These are phyloP conservation scores for Seriola rivoliana DNA, from an alignment of 2,113 vertebrate species.

Conservation along the genomic window DNA sequence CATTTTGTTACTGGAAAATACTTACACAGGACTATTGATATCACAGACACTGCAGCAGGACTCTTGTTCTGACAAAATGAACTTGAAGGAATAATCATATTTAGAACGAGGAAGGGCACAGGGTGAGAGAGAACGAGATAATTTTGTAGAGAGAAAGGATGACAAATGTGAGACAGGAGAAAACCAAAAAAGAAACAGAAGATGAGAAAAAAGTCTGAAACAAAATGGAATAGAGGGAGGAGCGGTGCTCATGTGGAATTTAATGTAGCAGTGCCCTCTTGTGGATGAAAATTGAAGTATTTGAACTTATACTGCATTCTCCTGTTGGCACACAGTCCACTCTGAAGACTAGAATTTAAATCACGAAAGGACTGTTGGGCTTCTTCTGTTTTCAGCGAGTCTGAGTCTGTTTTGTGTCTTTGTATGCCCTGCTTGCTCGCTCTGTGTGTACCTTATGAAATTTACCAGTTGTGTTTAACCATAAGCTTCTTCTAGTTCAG, in stretches of 20 bases:
- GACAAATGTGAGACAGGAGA: constrained; percentile 29
- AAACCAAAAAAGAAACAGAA: constrained; percentile 12
- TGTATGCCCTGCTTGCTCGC: neutral
- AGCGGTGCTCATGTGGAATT: neutral
- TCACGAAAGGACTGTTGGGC: neutral
- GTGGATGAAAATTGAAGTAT: constrained; percentile 49
- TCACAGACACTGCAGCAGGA: constrained; percentile 21
- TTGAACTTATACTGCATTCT: too few relatives aligned
- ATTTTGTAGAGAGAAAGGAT: neutral
- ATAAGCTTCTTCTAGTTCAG: neutral
- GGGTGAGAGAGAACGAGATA: neutral
- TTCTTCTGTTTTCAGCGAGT: neutral
- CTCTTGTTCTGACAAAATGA: constrained; percentile 40
- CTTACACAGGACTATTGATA: constrained; percentile 48
- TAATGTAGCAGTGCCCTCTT: constrained; percentile 73
- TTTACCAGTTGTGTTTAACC: neutral
- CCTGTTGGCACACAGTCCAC: neutral
- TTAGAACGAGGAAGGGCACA: constrained; percentile 16
- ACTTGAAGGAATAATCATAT: constrained; percentile 38
- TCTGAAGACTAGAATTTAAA: neutral
- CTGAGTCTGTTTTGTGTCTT: neutral
- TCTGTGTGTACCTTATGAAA: neutral
- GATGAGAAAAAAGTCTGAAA: constrained; percentile 22
- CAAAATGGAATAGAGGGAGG: neutral
- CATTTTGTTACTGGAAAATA: constrained; percentile 49